A percentile compares a stretch with the other conserved stretches of the same genome.
Conservation (phyloP, 2,888 invertebrate species). For the Athetis lepigone region DNA sequence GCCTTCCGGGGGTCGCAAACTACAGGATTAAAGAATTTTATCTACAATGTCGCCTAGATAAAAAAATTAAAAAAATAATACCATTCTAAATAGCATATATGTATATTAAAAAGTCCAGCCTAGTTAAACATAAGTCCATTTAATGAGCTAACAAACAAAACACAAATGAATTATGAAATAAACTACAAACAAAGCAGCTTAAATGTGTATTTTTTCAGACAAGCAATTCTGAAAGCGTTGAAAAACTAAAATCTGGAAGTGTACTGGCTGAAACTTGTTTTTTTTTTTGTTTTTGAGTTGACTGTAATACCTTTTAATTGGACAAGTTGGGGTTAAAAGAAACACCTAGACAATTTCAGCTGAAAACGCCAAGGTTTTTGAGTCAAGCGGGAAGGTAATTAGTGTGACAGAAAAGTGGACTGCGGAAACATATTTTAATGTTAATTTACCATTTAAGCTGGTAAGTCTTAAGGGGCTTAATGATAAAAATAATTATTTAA, state of each 20-base stretch:
- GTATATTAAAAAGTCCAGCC: too few relatives aligned
- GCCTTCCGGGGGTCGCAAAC: too few relatives aligned
- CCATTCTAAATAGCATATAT: too few relatives aligned
- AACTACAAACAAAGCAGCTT: conserved; percentile 10
- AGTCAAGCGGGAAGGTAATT: not conserved
- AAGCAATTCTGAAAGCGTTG: conserved; percentile 3
- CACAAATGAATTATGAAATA: not conserved
- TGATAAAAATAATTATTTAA: too few relatives aligned
- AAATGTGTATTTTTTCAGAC: conserved; percentile 14
- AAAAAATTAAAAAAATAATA: too few relatives aligned
- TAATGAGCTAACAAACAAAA: too few relatives aligned
- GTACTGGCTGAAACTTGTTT: not conserved
- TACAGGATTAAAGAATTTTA: too few relatives aligned
- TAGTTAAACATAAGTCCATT: too few relatives aligned
- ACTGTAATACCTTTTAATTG: conserved; percentile 20
- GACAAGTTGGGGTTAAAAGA: conserved; percentile 3
- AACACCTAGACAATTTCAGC: not conserved
- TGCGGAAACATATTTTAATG: too few relatives aligned
- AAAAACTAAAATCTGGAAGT: conserved; percentile 14
- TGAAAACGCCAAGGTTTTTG: not conserved
- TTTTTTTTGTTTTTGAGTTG: conserved; percentile 17
- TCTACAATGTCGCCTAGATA: too few relatives aligned
- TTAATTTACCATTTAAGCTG: too few relatives aligned
- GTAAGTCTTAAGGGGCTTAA: too few relatives aligned
- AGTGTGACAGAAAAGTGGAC: not conserved